A percentile compares a stretch with the other conserved stretches of the same genome.
Evolutionary conservation across 2,113 vertebrate genomes (phyloP).

Genomic region (Cranoglanis bouderius): DNA sequence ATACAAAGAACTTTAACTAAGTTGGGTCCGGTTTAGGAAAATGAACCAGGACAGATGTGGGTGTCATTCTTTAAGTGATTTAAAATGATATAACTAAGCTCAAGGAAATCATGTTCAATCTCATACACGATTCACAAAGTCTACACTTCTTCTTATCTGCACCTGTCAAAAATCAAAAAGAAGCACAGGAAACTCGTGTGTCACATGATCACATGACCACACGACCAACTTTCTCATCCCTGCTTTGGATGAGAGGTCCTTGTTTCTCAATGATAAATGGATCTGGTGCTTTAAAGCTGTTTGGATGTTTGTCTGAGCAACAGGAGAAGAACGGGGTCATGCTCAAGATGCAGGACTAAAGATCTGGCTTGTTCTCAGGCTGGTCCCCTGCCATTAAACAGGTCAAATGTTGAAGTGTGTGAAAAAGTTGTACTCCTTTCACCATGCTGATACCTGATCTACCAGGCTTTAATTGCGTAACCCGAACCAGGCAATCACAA

Average conservation of each 20-base stretch:
- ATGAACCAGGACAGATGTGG: conserved; percentile 14
- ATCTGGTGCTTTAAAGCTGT: not conserved
- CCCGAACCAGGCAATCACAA: conserved; percentile 67
- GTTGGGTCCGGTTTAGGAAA: conserved; percentile 1
- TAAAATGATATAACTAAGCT: not conserved
- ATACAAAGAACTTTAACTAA: not conserved
- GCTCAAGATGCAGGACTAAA: conserved; percentile 27
- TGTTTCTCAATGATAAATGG: conserved; percentile 35
- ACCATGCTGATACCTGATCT: conserved; percentile 68
- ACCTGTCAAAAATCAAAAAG: conserved; percentile 49
- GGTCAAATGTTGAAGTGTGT: conserved; percentile 65
- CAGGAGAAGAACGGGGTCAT: not conserved
- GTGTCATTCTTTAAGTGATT: not conserved
- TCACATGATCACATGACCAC: conserved; percentile 46
- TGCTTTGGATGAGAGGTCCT: conserved; percentile 60
- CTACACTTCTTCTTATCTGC: conserved; percentile 56
- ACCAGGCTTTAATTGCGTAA: conserved; percentile 62
- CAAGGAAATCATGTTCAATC: conserved; percentile 17
- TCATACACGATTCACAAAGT: not conserved
- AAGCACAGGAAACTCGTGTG: conserved; percentile 59
- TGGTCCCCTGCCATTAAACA: conserved; percentile 49
- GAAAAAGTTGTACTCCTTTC: conserved; percentile 69
- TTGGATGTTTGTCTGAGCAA: conserved; percentile 10
- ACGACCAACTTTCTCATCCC: conserved; percentile 59
- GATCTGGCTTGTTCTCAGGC: conserved; percentile 50